Evolutionary conservation across 2,113 vertebrate species (phyloP), one percentile per base, ranked within the genome.

Genomic region (Haliaeetus leucogaster): DNA sequence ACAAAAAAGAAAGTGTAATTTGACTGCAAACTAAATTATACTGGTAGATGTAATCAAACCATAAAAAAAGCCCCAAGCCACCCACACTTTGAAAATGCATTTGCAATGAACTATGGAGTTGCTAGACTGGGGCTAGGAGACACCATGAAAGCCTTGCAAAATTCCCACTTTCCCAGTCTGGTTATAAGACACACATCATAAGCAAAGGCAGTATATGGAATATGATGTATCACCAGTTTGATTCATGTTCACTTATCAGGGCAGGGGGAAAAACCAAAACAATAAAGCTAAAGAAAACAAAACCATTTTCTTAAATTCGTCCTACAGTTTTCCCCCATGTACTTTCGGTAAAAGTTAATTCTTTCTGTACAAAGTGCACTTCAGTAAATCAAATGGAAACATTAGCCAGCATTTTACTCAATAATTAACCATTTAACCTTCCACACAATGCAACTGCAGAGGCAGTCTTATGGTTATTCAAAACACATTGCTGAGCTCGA

Each of bases 221-320:
- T 26, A 16, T 4, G 3, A 29, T 23, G 6, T 15, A 32, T 36
- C 23, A 86, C 16, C 10, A 40, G 30, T 40, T 43, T 65, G 32
- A 87, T 27, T 77, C 11, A 25, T 10, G 14, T 16, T 26, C 17
- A 15, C 20, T 45, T 77, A 73, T 8, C 2, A 6, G 36, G 9
- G 43, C 0, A 0, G 5, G 6, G 23, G 11, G 4, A 13, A 36
- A 47, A 78, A 40, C 0, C 13, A 18, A 42, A 45, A 22, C 29
- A 42, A 67, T 14, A 29, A 68, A 65, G 32, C 7, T 11, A 66
- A 83, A 26, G 7, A 38, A 23, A 13, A 76, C 11, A 68, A 71
- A 84, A 7, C 7, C 0, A 0, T 52, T 82, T 67, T 36, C 92
- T 52, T 56, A 38, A 59, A 90, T 50, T 43, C n/a, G 68, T 30